A percentile compares a stretch with the other conserved stretches of the same genome.
Evolutionary conservation across 2,888 invertebrate species (phyloP).

Genomic region (Eremobia ochroleuca): DNA sequence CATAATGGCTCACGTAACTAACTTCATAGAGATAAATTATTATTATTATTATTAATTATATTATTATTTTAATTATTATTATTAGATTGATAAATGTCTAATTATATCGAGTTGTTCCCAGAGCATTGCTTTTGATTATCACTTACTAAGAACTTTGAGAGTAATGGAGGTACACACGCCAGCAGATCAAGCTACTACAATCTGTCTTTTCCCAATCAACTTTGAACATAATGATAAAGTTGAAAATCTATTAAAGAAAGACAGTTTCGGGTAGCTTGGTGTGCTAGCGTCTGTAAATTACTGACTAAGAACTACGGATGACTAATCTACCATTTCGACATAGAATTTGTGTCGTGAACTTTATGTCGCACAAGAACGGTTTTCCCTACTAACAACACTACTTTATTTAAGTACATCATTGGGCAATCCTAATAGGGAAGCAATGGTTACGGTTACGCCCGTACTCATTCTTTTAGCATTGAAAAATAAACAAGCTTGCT

Average conservation of each 20-base stretch:
- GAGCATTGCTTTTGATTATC: conserved; percentile 13
- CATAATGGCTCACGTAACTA: conserved; percentile 13
- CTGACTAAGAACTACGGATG: conserved; percentile 29
- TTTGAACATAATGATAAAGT: no score
- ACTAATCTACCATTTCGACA: conserved; percentile 45
- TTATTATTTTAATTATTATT: no score
- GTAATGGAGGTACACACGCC: not conserved
- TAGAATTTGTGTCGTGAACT: conserved; percentile 36
- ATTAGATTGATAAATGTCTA: conserved; percentile 35
- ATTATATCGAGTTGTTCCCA: conserved; percentile 23
- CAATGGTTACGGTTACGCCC: conserved; percentile 20
- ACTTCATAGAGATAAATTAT: no score
- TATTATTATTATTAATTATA: no score
- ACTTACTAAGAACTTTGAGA: conserved; percentile 17
- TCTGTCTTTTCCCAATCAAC: no score
- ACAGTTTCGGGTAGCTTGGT: no score
- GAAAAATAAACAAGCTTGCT: conserved; percentile 31
- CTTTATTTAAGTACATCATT: conserved; percentile 47
- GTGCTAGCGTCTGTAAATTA: no score
- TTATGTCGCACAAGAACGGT: conserved; percentile 51
- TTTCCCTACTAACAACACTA: conserved; percentile 44
- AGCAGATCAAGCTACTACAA: no score
- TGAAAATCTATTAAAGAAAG: no score
- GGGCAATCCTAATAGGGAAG: conserved; percentile 54
- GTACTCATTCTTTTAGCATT: conserved; percentile 30